These are phyloP conservation scores for Lepidocolaptes lacrymiger DNA, from an alignment of 2,797 vertebrate genomes.

Conservation along the genomic window DNA sequence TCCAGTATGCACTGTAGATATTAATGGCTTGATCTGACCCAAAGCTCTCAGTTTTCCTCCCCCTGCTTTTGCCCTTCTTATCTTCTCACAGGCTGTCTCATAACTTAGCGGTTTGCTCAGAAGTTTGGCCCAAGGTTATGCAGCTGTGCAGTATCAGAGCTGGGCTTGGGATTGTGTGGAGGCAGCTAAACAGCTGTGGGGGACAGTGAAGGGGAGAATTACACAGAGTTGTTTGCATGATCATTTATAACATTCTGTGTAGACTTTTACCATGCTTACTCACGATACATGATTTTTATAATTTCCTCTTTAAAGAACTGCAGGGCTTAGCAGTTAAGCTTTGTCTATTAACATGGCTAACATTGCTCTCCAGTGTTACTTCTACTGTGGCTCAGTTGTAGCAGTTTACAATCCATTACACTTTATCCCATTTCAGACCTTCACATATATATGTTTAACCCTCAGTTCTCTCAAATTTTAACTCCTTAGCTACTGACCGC, in stretches of 20 bases:
- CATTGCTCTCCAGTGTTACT: not conserved
- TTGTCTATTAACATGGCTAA: not conserved
- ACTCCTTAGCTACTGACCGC: constrained; percentile 3
- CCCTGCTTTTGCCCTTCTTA: constrained; percentile 49
- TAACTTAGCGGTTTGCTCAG: constrained; percentile 57
- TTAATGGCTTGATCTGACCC: constrained; percentile 26
- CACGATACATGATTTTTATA: not conserved
- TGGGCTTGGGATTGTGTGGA: constrained; percentile 6
- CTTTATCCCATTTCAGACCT: constrained; percentile 28
- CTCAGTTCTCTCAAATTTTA: not conserved
- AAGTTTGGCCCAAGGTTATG: constrained; percentile 70
- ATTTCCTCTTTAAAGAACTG: constrained; percentile 10
- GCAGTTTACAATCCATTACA: not conserved
- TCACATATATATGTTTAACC: not conserved
- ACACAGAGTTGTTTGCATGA: not conserved
- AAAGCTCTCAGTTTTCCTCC: constrained; percentile 36
- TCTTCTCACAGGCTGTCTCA: constrained; percentile 55
- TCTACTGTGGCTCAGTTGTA: not conserved
- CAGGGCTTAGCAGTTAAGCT: not conserved
- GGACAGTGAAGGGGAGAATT: constrained; percentile 6
- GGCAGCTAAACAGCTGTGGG: constrained; percentile 60
- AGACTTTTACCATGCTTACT: not conserved
- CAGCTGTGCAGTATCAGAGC: constrained; percentile 69
- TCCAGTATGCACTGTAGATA: not conserved
- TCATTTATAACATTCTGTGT: not conserved